Conservation (phyloP, 2,797 vertebrate species). For the Steatocranus sp. region DNA sequence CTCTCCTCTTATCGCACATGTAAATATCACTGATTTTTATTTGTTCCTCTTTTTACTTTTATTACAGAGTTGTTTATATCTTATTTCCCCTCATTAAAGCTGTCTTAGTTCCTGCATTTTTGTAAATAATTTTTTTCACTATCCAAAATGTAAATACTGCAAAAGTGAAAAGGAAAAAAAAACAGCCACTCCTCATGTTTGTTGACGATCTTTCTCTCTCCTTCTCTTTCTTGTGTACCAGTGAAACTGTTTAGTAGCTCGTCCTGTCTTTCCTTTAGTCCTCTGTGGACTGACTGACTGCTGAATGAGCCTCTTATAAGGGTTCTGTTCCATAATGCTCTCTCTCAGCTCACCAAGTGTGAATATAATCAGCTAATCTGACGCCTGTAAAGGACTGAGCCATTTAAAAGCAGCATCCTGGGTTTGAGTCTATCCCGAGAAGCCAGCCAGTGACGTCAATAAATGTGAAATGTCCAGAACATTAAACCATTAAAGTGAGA, state of each 20-base stretch:
- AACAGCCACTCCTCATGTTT: conserved; percentile 41
- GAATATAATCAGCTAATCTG: background rate
- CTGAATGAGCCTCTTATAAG: background rate
- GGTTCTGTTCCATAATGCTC: conserved; percentile 24
- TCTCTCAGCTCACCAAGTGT: background rate
- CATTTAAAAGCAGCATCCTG: background rate
- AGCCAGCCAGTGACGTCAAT: background rate
- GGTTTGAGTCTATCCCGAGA: background rate
- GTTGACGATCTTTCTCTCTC: conserved; percentile 50
- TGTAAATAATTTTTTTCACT: conserved; percentile 72
- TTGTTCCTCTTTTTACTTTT: conserved; percentile 53
- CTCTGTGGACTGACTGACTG: background rate
- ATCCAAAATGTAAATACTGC: conserved; percentile 66
- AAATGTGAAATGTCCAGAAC: background rate
- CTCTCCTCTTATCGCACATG: conserved; percentile 46
- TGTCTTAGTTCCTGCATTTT: conserved; percentile 53
- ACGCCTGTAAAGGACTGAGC: background rate
- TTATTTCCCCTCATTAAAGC: conserved; percentile 39
- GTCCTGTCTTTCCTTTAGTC: background rate
- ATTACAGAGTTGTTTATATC: conserved; percentile 63
- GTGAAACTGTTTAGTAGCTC: conserved; percentile 18
- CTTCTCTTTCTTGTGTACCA: conserved; percentile 8
- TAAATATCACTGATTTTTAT: conserved; percentile 69
- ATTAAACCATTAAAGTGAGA: background rate
- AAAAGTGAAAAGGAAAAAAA: conserved; percentile 22